Percentiles rank a stretch among this genome's conserved stretches.
These are phyloP conservation scores for Pachycephala philippinensis DNA, from an alignment of 2,113 vertebrate species.

Conservation along the genomic window DNA sequence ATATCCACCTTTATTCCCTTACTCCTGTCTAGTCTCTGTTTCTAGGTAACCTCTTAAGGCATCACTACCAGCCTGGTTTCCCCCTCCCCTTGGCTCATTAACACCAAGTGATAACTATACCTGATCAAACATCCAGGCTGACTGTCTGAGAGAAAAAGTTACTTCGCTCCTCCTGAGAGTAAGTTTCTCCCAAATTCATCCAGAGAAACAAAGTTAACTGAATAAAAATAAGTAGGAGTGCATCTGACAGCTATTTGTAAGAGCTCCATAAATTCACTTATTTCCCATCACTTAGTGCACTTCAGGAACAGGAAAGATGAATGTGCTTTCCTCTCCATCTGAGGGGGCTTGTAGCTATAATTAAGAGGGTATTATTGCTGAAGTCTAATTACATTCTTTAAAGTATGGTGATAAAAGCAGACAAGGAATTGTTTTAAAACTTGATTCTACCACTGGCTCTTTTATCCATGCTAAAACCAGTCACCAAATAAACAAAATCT, in stretches of 20 bases:
- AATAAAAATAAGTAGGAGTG: background rate
- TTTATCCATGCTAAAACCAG: background rate
- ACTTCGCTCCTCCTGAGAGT: background rate
- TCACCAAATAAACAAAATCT: background rate
- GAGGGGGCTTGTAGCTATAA: background rate
- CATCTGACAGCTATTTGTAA: background rate
- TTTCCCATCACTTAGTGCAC: background rate
- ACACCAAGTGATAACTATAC: background rate
- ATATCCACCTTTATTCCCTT: no score
- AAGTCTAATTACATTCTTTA: background rate
- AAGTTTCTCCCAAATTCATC: background rate
- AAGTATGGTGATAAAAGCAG: background rate
- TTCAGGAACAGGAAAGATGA: background rate
- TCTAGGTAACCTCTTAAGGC: no score
- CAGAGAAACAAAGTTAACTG: background rate
- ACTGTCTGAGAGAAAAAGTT: background rate
- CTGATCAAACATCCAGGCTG: background rate
- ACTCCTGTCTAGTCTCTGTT: no score
- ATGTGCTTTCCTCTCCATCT: background rate
- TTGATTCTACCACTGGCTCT: background rate
- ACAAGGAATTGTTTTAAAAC: background rate
- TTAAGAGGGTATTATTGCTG: background rate
- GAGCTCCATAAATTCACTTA: background rate
- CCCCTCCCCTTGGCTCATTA: background rate
- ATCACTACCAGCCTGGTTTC: background rate